Evolutionary conservation across 2,797 vertebrate species (phyloP).

Genomic region (Odontamblyopus lacepedii): DNA sequence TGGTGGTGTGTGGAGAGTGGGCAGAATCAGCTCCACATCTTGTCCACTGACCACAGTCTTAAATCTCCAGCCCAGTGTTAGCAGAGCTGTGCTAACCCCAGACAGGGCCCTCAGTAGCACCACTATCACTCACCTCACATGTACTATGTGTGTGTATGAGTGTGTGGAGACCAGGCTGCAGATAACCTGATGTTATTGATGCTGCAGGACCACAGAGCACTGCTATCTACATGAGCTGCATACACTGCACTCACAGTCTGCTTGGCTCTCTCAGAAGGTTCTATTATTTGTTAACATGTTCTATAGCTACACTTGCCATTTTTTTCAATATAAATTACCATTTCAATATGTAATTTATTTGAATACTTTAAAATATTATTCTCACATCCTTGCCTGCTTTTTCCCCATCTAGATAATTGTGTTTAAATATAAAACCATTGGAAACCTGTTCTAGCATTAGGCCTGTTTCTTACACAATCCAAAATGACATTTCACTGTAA

Average conservation of each 20-base stretch:
- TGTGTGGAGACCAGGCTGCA: conserved; percentile 60
- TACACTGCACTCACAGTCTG: conserved; percentile 36
- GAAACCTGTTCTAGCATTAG: not conserved
- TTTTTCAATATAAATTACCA: not conserved
- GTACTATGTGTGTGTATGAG: conserved; percentile 35
- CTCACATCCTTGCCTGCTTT: not conserved
- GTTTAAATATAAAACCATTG: not conserved
- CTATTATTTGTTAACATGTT: conserved; percentile 2
- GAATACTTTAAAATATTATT: not conserved
- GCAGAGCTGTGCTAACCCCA: conserved; percentile 68
- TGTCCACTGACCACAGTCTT: conserved; percentile 47
- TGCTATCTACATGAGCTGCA: conserved; percentile 81
- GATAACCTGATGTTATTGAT: conserved; percentile 82
- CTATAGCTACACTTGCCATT: not conserved
- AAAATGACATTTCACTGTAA: not conserved
- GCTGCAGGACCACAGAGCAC: conserved; percentile 79
- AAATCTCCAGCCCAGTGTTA: conserved; percentile 68
- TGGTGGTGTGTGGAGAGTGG: conserved; percentile 9
- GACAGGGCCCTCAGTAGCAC: conserved; percentile 68
- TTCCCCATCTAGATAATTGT: not conserved
- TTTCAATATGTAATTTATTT: not conserved
- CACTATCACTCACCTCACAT: conserved; percentile 64
- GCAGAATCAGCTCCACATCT: conserved; percentile 60
- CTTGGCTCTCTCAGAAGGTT: conserved; percentile 23
- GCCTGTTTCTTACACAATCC: not conserved